A percentile compares a stretch with the other conserved stretches of the same genome.
Conservation (phyloP, 2,888 invertebrate genomes). For the Trissolcus japonicus region DNA sequence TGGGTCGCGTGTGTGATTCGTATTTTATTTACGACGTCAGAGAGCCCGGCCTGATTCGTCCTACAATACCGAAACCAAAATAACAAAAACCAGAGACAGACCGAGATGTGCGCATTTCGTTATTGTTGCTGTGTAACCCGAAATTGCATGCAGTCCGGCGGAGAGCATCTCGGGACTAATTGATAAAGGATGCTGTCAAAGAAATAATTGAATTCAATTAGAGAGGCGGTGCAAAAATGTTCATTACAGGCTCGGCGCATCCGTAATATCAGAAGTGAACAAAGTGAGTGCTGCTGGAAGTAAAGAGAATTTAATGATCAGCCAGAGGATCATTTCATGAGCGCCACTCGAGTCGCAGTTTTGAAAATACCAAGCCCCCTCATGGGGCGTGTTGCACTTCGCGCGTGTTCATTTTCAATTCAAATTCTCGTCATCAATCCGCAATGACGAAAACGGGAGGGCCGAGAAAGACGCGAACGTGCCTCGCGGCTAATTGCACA, state of each 20-base stretch:
- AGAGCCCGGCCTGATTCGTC: conserved; percentile 64
- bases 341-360: conserved; percentile 3
- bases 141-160: conserved; percentile 8
- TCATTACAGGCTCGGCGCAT: conserved; percentile 32
- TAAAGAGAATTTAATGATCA: conserved; percentile 57
- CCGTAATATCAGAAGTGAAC: conserved; percentile 33
- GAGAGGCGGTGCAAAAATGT: conserved; percentile 23
- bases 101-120: conserved; percentile 25
- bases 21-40: conserved; percentile 66
- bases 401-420: conserved; percentile 41
- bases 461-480: conserved; percentile 50
- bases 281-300: conserved; percentile 15
- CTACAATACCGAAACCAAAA: conserved; percentile 7
- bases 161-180: conserved; percentile 13
- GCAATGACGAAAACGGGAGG: conserved; percentile 45
- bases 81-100: conserved; percentile 12
- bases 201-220: conserved; percentile 33
- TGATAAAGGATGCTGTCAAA: conserved; percentile 24
- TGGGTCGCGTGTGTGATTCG: conserved; percentile 43
- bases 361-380: conserved; percentile 4
- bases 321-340: conserved; percentile 17
- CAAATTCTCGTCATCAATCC: conserved; percentile 47
- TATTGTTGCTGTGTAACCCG: conserved; percentile 13
- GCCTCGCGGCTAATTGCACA: conserved; percentile 63
- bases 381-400: conserved; percentile 13